Conservation (phyloP, 2,888 invertebrate genomes). For the Scelioninae gen. 1 region DNA sequence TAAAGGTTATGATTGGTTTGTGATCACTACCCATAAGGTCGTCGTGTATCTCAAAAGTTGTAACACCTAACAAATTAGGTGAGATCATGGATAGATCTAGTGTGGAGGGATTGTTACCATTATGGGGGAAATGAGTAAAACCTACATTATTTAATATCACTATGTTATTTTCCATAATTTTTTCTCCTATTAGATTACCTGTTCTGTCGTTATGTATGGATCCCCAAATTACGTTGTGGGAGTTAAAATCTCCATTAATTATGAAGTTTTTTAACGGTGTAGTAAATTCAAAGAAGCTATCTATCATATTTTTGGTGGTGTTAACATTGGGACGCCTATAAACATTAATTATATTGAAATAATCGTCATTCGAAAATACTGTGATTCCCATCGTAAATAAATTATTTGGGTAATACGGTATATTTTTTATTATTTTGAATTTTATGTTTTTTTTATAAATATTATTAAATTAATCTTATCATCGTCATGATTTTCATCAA, state of each 20-base stretch:
- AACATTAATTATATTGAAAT: too few relatives aligned
- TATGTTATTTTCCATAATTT: neutral
- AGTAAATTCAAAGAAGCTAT: conserved; percentile 24
- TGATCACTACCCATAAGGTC: conserved; percentile 18
- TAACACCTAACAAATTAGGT: neutral
- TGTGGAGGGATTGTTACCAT: neutral
- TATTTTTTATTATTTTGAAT: too few relatives aligned
- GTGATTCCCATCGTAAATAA: too few relatives aligned
- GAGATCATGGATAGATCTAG: conserved; percentile 15
- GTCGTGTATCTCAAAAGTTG: neutral
- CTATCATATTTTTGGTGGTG: neutral
- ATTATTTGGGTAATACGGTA: too few relatives aligned
- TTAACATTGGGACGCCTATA: neutral
- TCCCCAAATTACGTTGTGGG: conserved; percentile 16
- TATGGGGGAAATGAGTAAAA: conserved; percentile 22
- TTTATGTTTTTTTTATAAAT: conserved; percentile 10
- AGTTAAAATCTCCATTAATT: conserved; percentile 31
- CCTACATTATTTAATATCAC: conserved; percentile 10
- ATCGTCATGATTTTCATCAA: too few relatives aligned
- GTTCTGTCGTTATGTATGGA: neutral
- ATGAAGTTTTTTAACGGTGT: neutral
- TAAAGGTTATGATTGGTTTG: neutral
- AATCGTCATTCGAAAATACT: too few relatives aligned
- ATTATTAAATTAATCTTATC: neutral
- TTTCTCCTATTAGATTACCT: neutral